Percentiles rank a stretch among this genome's conserved stretches.
Evolutionary conservation across 53 echinoderm and acorn worm species (phyloP).

Genomic region (Stichopus horrens): DNA sequence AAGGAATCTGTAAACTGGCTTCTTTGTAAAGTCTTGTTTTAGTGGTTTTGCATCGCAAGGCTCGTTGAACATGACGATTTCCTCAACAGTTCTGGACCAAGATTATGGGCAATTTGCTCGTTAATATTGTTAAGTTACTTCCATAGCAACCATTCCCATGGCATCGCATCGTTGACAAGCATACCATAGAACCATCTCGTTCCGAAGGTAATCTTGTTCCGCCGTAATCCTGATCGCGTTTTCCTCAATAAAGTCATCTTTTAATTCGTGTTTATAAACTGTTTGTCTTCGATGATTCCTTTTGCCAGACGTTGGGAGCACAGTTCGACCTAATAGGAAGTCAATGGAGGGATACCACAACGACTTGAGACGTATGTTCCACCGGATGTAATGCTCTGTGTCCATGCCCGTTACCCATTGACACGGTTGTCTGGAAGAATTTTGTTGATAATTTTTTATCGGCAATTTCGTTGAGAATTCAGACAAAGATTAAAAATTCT

Average conservation of each 20-base stretch:
- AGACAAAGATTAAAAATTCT: no score
- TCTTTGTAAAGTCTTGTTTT: background rate
- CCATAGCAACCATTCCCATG: background rate
- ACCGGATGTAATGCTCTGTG: conserved; percentile 18
- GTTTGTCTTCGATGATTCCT: conserved; percentile 19
- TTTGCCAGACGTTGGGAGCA: conserved; percentile 15
- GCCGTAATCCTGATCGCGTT: background rate
- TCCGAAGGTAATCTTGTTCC: background rate
- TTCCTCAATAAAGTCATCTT: conserved; percentile 16
- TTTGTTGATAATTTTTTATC: background rate
- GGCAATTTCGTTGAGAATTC: background rate
- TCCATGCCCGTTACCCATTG: conserved; percentile 35
- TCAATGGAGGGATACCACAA: conserved; percentile 4
- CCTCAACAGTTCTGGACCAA: background rate
- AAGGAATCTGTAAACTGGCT: background rate
- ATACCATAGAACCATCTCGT: background rate
- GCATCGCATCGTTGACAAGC: background rate
- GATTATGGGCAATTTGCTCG: background rate
- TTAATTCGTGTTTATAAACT: conserved; percentile 35
- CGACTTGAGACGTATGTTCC: background rate
- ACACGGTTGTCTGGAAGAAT: conserved; percentile 19
- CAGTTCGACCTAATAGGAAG: conserved; percentile 31
- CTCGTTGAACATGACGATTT: conserved; percentile 1
- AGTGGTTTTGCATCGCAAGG: background rate
- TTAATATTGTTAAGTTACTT: background rate